Conservation (phyloP, 2,113 vertebrate species). For the Oreochromis tanganicae region DNA sequence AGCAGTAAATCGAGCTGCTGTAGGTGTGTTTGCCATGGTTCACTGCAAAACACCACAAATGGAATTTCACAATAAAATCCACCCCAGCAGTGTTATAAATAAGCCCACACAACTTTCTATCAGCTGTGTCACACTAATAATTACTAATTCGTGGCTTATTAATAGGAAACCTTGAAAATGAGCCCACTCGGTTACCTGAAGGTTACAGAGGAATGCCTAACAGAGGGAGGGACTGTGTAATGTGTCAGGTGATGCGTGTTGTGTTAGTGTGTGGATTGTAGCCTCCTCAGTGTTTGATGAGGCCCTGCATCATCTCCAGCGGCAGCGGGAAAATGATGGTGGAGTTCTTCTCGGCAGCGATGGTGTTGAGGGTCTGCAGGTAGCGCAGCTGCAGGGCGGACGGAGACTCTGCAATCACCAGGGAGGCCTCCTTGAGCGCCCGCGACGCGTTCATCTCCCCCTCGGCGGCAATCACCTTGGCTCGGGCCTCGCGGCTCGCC, state of each 20-base stretch:
- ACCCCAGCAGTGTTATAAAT: accelerated
- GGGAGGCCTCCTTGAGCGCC: constrained; percentile 87
- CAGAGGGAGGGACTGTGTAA: background rate
- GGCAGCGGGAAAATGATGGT: constrained; percentile 93
- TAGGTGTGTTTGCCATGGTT: background rate
- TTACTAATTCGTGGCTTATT: background rate
- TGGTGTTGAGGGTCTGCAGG: constrained; percentile 90
- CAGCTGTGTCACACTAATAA: background rate
- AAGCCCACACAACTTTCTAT: background rate
- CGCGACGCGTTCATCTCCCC: constrained; percentile 90
- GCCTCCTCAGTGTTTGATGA: constrained; percentile 47
- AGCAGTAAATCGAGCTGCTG: background rate
- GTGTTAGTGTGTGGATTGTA: background rate
- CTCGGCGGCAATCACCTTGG: constrained; percentile 88
- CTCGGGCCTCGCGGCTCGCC: background rate
- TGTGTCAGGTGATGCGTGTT: background rate
- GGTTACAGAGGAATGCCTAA: background rate
- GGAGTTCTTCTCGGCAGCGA: constrained; percentile 88
- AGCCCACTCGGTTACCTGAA: background rate
- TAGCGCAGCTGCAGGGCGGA: constrained; percentile 91
- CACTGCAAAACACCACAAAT: background rate
- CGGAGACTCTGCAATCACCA: constrained; percentile 87
- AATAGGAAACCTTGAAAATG: background rate
- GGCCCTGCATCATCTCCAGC: constrained; percentile 81
- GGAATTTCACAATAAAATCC: background rate